Evolutionary conservation across 2,888 invertebrate species (phyloP), one percentile per base, ranked within the genome.

Genomic region (Eupithecia inturbata): DNA sequence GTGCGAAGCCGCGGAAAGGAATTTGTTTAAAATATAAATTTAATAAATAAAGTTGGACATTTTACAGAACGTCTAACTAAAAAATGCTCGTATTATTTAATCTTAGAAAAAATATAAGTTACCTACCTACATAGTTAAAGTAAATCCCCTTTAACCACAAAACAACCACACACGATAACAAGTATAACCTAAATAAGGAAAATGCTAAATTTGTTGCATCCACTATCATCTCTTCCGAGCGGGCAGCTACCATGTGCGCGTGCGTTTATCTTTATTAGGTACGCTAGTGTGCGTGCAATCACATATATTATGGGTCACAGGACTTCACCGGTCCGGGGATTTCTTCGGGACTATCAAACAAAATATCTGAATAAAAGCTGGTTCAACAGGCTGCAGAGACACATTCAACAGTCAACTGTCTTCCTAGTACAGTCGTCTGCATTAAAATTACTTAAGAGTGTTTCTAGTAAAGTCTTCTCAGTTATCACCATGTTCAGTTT

Each of bases 311-410:
- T 36, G 33, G 63, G 36, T n/a, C 63, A 62, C 62, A 36, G 63
- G 31, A 22, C 63, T 33, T 73, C 12, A 70, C 72, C 70, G 72
- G 45, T 19, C 14, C 72, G 75, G 75, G 75, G 75, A 75, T 71
- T 75, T 64, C 68, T 70, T 49, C 60, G 60, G 68, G 60, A 70
- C 26, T 68, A 68, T 64, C 67, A 66, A 67, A 41, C 31, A 28
- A 66, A 69, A 41, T 19, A 22, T 67, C 62, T 16, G 68, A 57
- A 71, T 75, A 75, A 73, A 73, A 73, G 41, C 28, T 68, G 36
- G 36, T 68, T n/a, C 68, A 39, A 49, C 67, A 19, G 45, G n/a
- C 33, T 49, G 45, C 26, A 64, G 26, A 70, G 66, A 49, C 60
- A 73, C 76, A 76, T 70, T 73, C 70, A 14, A 57, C 60, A 45